Conservation (phyloP, 2,797 vertebrate genomes). For the Falco biarmicus region DNA sequence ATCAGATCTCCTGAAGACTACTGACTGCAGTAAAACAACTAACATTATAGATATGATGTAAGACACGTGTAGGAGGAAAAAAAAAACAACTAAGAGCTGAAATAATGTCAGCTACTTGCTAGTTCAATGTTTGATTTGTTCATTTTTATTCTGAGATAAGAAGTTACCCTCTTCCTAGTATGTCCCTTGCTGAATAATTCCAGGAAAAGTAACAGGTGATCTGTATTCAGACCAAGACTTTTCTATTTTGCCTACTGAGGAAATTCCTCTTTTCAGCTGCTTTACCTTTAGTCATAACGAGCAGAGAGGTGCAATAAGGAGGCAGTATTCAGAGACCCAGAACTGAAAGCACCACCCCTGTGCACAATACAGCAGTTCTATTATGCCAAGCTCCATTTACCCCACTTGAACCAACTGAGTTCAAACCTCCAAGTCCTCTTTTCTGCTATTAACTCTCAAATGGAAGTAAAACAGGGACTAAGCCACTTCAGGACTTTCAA, state of each 20-base stretch:
- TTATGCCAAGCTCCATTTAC: not conserved
- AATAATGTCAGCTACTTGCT: not conserved
- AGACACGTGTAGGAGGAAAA: not conserved
- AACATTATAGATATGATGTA: not conserved
- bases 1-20: not conserved
- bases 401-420: not conserved
- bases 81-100: not conserved
- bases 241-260: not conserved
- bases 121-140: conserved; percentile 32
- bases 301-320: not conserved
- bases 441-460: not conserved
- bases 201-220: not conserved
- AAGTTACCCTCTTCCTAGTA: not conserved
- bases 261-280: not conserved
- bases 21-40: not conserved
- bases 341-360: not conserved
- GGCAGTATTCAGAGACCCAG: not conserved
- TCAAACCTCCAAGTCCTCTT: not conserved
- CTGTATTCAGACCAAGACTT: not conserved
- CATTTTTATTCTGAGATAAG: conserved; percentile 23
- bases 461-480: not conserved
- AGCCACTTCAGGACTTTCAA: not conserved
- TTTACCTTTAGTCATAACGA: not conserved
- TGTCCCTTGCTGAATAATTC: not conserved
- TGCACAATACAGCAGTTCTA: not conserved